phyloP scores from a whole-genome alignment of 2,888 invertebrate species.

The Conistra vaccinii region DNA sequence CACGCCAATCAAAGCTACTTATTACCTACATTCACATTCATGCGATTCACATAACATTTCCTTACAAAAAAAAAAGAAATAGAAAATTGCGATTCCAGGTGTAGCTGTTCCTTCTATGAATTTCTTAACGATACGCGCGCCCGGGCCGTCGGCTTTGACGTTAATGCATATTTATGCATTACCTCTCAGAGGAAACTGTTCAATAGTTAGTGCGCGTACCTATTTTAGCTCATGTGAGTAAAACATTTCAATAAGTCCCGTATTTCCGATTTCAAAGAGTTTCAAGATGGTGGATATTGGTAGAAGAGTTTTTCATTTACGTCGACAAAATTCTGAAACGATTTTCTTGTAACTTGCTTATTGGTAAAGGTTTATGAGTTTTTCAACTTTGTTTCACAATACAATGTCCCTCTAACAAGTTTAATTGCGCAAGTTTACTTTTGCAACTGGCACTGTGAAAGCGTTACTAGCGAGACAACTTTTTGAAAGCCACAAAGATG shows the following conservation, averaged over 20 bases:
- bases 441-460: neutral
- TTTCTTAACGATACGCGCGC: slow-evolving; percentile 52
- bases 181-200: slow-evolving; percentile 30
- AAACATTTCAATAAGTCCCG: slow-evolving; percentile 30
- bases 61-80: slow-evolving; percentile 16
- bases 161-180: slow-evolving; percentile 63
- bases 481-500: slow-evolving; percentile 3
- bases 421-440: slow-evolving; percentile 11
- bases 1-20: slow-evolving; percentile 20
- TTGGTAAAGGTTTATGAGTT: neutral
- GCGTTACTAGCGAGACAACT: neutral
- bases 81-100: slow-evolving; percentile 38
- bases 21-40: slow-evolving; percentile 26
- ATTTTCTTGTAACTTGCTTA: slow-evolving; percentile 1
- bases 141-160: slow-evolving; percentile 45
- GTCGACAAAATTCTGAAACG: neutral
- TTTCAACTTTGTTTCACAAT: neutral
- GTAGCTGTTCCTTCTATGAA: slow-evolving; percentile 48
- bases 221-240: slow-evolving; percentile 20
- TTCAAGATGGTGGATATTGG: neutral
- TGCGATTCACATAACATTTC: slow-evolving; percentile 21
- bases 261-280: slow-evolving; percentile 26
- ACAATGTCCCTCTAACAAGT: slow-evolving; percentile 4
- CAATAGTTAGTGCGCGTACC: slow-evolving; percentile 36
- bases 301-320: neutral